Evolutionary conservation across 1,140 invertebrate species (phyloP).

Genomic region (Ips nitidus): DNA sequence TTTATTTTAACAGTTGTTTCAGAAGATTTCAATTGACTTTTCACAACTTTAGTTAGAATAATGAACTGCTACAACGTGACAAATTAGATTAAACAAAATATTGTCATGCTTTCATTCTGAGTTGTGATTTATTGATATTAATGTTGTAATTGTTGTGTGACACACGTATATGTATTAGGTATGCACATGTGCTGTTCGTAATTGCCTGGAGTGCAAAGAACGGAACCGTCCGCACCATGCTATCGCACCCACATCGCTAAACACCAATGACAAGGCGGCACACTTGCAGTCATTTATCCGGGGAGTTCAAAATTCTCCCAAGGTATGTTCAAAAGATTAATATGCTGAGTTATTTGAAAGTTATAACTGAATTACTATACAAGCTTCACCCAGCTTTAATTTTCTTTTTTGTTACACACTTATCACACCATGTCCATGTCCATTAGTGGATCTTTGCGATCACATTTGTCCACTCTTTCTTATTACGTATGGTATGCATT

Average conservation of each 20-base stretch:
- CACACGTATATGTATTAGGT: constrained; percentile 65
- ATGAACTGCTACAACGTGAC: too few species aligned
- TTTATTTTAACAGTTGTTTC: too few species aligned
- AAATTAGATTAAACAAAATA: not conserved
- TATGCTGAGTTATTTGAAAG: too few species aligned
- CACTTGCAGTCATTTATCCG: constrained; percentile 83
- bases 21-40: too few species aligned
- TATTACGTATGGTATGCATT: too few species aligned
- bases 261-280: constrained; percentile 63
- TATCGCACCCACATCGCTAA: constrained; percentile 53
- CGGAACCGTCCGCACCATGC: constrained; percentile 68
- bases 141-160: constrained; percentile 49
- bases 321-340: constrained; percentile 61
- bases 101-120: not conserved
- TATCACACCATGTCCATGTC: too few species aligned
- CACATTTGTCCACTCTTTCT: not conserved
- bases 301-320: constrained; percentile 81
- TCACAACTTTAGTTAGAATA: too few species aligned
- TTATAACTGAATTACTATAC: too few species aligned
- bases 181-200: constrained; percentile 96
- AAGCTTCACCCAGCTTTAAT: too few species aligned
- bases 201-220: constrained; percentile 97
- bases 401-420: too few species aligned
- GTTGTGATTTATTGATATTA: not conserved
- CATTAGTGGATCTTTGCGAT: too few species aligned